phyloP scores from a whole-genome alignment of 2,888 invertebrate genomes.

The Agonopterix subpropinquella region DNA sequence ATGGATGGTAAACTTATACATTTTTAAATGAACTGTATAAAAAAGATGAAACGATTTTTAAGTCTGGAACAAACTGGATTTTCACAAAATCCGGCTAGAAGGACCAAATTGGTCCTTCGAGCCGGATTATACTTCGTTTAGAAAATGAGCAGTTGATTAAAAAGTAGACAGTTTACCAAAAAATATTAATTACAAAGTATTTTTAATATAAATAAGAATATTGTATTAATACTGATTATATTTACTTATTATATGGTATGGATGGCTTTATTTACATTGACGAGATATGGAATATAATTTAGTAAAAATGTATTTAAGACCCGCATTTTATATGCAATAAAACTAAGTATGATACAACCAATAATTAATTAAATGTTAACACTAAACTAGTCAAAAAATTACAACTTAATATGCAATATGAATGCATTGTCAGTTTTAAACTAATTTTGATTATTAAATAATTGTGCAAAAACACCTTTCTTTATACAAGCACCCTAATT shows the following conservation, averaged over 20 bases:
- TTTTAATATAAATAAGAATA: constrained; percentile 57
- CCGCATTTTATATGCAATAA: constrained; percentile 56
- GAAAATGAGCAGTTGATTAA: too few species aligned
- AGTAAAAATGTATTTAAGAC: constrained; percentile 50
- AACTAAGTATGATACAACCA: constrained; percentile 21
- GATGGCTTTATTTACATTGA: constrained; percentile 64
- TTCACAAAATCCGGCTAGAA: too few species aligned
- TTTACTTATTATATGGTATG: constrained; percentile 58
- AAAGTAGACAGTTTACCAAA: not conserved
- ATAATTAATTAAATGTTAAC: constrained; percentile 17
- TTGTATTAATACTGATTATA: constrained; percentile 72
- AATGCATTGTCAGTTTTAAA: constrained; percentile 13
- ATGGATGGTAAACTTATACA: too few species aligned
- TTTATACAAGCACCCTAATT: constrained; percentile 33
- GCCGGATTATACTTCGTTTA: too few species aligned
- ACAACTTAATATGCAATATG: constrained; percentile 7
- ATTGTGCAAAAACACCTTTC: constrained; percentile 18
- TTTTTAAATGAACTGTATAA: too few species aligned
- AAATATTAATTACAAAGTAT: constrained; percentile 14
- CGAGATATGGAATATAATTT: constrained; percentile 57
- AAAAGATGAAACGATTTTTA: too few species aligned
- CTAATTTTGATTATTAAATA: constrained; percentile 17
- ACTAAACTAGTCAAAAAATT: constrained; percentile 5
- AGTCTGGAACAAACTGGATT: too few species aligned
- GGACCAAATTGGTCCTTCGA: too few species aligned